Base-by-base conservation (phyloP, 2,888 invertebrate genomes). In the Standfussiana lucernea region DNA sequence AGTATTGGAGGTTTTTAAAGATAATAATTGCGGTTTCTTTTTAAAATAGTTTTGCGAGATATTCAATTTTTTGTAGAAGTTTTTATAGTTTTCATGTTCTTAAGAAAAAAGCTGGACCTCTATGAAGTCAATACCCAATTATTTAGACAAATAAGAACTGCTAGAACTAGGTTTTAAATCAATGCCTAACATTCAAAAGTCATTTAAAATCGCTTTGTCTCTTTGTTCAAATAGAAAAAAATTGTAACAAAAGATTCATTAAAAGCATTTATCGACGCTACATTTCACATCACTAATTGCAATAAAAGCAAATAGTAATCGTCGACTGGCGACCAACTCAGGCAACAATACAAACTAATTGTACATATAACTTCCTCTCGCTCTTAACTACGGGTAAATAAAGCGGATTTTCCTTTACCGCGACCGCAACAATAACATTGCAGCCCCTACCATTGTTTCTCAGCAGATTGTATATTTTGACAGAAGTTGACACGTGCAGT, bases 401-500 rank as follows among this genome's bases (percentile, higher is more conserved):
- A 75, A 65, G 78, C 11, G 32, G 45, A 80, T 28, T 84, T 82
- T 79, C 35, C 37, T 50, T 59, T 77, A 59, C 18, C 21, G n/a
- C 0, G 40, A 65, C 8, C 15, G 75, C 62, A 70, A 18, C 1
- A 67, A 28, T 40, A 82, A 77, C 24, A 32, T 75, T 65, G 87
- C 66, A 61, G 40, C 56, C 75, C 72, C 70, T 62, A 80, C 88
- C 89, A 89, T 89, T 88, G 88, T 88, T 81, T 73, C 80, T 42
- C 61, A 35, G 42, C 68, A 80, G 82, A 86, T 87, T 84, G 85
- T 85, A 80, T 89, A 88, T 88, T 88, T 89, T 88, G 89, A 88
- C 88, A 87, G 80, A 82, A 86, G 77, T 79, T 86, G 88, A 89
- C 88, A 88, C 84, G 86, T 82, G 82, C 69, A 81, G 62, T 82